Percentiles rank a stretch among this genome's conserved stretches.
These are phyloP conservation scores for Leptobrachium leishanense DNA, from an alignment of 2,113 vertebrate species.

Conservation along the genomic window DNA sequence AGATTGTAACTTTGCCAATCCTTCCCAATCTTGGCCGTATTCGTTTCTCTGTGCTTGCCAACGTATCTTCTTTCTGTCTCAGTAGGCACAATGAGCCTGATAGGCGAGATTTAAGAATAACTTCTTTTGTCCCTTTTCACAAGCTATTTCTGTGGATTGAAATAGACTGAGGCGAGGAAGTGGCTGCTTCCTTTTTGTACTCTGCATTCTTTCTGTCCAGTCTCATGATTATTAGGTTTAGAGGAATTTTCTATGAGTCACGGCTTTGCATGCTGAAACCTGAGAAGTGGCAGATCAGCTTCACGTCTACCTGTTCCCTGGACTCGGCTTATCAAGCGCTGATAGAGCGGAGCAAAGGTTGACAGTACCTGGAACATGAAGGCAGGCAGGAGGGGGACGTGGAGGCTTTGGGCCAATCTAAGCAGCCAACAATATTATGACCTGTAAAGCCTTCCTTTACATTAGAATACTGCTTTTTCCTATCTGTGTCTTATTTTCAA, in stretches of 20 bases:
- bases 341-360: slow-evolving; percentile 39
- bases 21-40: neutral
- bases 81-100: neutral
- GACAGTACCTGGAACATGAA: slow-evolving; percentile 34
- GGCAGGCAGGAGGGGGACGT: neutral
- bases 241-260: slow-evolving; percentile 43
- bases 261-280: slow-evolving; percentile 28
- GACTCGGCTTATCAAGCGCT: slow-evolving; percentile 26
- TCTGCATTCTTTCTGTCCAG: slow-evolving; percentile 7
- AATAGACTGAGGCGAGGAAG: slow-evolving; percentile 7
- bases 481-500: too few species aligned
- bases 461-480: neutral
- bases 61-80: neutral
- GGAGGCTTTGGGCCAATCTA: too few species aligned
- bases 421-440: neutral
- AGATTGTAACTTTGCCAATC: neutral
- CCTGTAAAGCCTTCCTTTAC: neutral
- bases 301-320: slow-evolving; percentile 40
- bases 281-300: slow-evolving; percentile 9
- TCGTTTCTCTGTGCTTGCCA: neutral
- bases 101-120: neutral
- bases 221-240: slow-evolving; percentile 16
- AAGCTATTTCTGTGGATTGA: slow-evolving; percentile 3
- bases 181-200: slow-evolving; percentile 27
- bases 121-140: neutral